Percentiles rank a stretch among this genome's conserved stretches.
Evolutionary conservation across 2,113 vertebrate genomes (phyloP).

Genomic region (Lagopus leucura): DNA sequence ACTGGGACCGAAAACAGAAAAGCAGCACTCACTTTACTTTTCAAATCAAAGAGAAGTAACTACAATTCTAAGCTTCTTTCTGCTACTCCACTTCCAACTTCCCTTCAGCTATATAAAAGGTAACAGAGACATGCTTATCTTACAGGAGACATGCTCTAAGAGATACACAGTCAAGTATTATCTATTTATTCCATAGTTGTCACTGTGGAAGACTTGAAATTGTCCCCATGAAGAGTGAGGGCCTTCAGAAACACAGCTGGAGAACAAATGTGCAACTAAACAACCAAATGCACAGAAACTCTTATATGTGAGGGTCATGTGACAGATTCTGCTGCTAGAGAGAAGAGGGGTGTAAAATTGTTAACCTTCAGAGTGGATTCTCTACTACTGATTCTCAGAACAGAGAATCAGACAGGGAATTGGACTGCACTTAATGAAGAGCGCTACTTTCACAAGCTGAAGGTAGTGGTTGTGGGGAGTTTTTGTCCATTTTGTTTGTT

Average conservation of each 20-base stretch:
- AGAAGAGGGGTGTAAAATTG: background rate
- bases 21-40: background rate
- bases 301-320: fast-evolving
- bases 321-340: background rate
- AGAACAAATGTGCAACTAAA: background rate
- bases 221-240: background rate
- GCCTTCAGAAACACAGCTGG: background rate
- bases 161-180: background rate
- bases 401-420: background rate
- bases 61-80: background rate
- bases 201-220: background rate
- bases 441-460: background rate
- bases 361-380: background rate
- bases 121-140: background rate
- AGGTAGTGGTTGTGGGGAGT: background rate
- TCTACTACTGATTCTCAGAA: background rate
- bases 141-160: background rate
- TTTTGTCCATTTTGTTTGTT: background rate
- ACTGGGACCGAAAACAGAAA: constrained; percentile 86
- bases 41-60: background rate
- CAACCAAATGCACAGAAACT: background rate
- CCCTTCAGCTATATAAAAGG: background rate
- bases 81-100: background rate
- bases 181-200: background rate
- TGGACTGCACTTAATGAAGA: background rate